Base-by-base conservation (phyloP, 2,797 vertebrate species). In the Hafferia zeledoni region DNA sequence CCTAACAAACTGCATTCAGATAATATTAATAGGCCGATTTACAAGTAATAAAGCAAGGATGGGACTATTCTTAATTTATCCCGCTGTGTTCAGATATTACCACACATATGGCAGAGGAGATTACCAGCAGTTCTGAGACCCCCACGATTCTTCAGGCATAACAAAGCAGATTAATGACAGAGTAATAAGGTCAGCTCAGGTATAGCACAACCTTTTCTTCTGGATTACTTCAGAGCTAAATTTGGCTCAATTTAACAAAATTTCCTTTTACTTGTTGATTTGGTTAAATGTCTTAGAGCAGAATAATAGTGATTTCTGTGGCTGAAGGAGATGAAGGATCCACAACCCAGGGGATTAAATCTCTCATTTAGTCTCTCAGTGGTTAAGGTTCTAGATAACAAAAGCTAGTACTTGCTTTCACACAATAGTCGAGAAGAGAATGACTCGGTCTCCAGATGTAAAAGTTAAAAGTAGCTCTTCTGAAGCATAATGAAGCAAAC, bases 181-280 rank as follows among this genome's bases (percentile, higher is more conserved):
- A 88, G 57, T 80, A 88, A 94, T 90, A 92, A 91, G 70, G 93
- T 90, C 93, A 92, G 41, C 49, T 90, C 94, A 95, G 94, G 95
- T 95, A 53, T 70, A 95, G 74, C 0, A 4, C 33, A 90, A 70
- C 74, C 33, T 90, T 80, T 96, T 76, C 65, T 86, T 37, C 19
- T 43, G 41, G 8, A 70, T 47, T 91, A 82, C 35, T 93, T 86
- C 12, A 60, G 59, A 56, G 59, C 22, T 88, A 76, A 83, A 57
- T 90, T 82, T 88, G 50, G 63, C 41, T 17, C 19, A 88, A 33
- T 1, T 68, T 80, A 27, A 69, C 33, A 25, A 72, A 82, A 80
- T 60, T 76, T 84, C 18, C 41, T 77, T 60, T 93, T 49, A 76
- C 33, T 77, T 82, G n/a, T 49, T 72, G 72, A 64, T 79, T 83